phyloP scores from a whole-genome alignment of 2,888 invertebrate genomes.

The Apotomis turbidana region DNA sequence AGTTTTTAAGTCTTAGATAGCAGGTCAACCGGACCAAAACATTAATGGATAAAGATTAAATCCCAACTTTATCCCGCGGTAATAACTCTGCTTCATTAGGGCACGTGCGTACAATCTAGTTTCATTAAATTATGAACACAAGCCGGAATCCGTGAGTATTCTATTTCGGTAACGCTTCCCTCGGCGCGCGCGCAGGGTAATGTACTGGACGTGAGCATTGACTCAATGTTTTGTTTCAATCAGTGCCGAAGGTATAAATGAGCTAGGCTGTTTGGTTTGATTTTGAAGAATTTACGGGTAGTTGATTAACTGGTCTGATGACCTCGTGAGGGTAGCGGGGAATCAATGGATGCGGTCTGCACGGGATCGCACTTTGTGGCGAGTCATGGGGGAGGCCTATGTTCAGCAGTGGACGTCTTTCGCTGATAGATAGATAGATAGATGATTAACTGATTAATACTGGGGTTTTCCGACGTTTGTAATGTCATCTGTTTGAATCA shows the following conservation, averaged over 20 bases:
- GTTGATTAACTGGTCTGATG: neutral
- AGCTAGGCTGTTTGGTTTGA: slow-evolving; percentile 22
- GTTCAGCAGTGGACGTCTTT: too few relatives aligned
- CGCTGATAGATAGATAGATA: too few relatives aligned
- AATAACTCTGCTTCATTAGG: slow-evolving; percentile 43
- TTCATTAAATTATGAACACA: slow-evolving; percentile 44
- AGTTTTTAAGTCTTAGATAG: too few relatives aligned
- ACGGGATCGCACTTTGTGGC: too few relatives aligned
- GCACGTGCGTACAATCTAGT: slow-evolving; percentile 48
- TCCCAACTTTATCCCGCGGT: slow-evolving; percentile 23
- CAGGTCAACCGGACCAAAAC: too few relatives aligned
- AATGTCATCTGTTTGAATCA: too few relatives aligned
- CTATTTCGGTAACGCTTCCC: slow-evolving; percentile 74
- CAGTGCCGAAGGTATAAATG: slow-evolving; percentile 31
- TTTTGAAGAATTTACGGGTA: slow-evolving; percentile 16
- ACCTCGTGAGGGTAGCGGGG: too few relatives aligned
- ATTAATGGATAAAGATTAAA: neutral
- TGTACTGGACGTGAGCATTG: slow-evolving; percentile 56
- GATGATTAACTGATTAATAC: too few relatives aligned
- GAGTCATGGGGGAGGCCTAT: too few relatives aligned
- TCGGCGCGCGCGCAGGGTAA: slow-evolving; percentile 66
- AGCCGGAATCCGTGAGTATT: slow-evolving; percentile 64
- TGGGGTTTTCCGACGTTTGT: too few relatives aligned
- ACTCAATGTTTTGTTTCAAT: slow-evolving; percentile 41
- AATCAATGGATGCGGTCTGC: too few relatives aligned